Evolutionary conservation across 1,140 invertebrate genomes (phyloP).

Genomic region (Orius laevigatus): DNA sequence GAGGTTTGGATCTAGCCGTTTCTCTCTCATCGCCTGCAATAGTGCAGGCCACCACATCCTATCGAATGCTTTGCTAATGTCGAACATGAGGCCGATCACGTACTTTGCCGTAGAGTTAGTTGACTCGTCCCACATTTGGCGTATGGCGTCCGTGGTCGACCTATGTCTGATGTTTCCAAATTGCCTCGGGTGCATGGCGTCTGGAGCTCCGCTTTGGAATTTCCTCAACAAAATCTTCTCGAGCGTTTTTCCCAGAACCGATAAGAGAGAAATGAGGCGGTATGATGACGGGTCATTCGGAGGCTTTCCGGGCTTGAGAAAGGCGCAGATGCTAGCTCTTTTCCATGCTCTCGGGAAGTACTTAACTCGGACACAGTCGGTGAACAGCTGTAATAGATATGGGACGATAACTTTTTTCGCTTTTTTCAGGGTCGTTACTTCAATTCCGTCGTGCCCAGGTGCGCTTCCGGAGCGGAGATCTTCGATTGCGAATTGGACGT

Average conservation of each 20-base stretch:
- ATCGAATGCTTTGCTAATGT: background rate
- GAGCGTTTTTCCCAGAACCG: background rate
- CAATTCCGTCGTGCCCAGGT: background rate
- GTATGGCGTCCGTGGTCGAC: background rate
- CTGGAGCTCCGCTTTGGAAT: background rate
- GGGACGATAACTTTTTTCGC: background rate
- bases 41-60: background rate
- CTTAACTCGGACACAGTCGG: background rate
- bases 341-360: conserved; percentile 6
- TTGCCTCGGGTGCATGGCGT: background rate
- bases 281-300: background rate
- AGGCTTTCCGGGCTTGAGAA: conserved; percentile 3
- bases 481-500: background rate
- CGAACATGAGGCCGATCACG: background rate
- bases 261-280: no score
- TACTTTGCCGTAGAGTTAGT: background rate
- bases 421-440: background rate
- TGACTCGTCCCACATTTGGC: background rate
- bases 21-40: no score
- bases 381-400: background rate
- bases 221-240: background rate
- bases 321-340: background rate
- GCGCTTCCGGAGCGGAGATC: background rate
- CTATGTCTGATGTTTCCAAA: background rate
- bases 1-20: no score